A percentile compares a stretch with the other conserved stretches of the same genome.
Evolutionary conservation across 2,113 vertebrate genomes (phyloP).

Genomic region (Strix uralensis): DNA sequence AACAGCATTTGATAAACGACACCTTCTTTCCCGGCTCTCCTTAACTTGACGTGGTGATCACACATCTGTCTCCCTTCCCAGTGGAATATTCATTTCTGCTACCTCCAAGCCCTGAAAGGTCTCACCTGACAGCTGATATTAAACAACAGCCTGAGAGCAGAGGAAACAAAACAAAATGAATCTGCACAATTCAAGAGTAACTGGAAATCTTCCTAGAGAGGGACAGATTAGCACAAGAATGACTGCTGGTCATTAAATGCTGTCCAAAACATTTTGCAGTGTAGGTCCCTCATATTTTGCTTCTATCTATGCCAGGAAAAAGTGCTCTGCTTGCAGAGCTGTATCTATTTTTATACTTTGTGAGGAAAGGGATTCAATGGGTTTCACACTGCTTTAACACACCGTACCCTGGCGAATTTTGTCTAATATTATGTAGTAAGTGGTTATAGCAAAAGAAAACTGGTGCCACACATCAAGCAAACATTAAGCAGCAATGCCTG

Average conservation of each 20-base stretch:
- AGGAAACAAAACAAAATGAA: conserved; percentile 23
- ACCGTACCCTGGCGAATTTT: not conserved
- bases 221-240: conserved; percentile 8
- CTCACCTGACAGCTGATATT: conserved; percentile 2
- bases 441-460: not conserved
- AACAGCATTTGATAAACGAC: not conserved
- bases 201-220: conserved; percentile 19
- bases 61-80: not conserved
- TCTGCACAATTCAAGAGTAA: not conserved
- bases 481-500: not conserved
- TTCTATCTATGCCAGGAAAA: not conserved
- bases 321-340: not conserved
- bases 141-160: conserved; percentile 28
- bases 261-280: not conserved
- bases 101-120: not conserved
- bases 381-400: not conserved
- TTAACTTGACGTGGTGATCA: not conserved
- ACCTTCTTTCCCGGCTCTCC: not conserved
- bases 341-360: not conserved
- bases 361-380: not conserved
- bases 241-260: not conserved
- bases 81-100: conserved; percentile 22
- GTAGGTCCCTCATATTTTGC: not conserved
- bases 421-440: not conserved
- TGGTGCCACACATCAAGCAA: not conserved